Evolutionary conservation across 2,797 vertebrate genomes (phyloP).

Genomic region (Mormyrops attenuatus): DNA sequence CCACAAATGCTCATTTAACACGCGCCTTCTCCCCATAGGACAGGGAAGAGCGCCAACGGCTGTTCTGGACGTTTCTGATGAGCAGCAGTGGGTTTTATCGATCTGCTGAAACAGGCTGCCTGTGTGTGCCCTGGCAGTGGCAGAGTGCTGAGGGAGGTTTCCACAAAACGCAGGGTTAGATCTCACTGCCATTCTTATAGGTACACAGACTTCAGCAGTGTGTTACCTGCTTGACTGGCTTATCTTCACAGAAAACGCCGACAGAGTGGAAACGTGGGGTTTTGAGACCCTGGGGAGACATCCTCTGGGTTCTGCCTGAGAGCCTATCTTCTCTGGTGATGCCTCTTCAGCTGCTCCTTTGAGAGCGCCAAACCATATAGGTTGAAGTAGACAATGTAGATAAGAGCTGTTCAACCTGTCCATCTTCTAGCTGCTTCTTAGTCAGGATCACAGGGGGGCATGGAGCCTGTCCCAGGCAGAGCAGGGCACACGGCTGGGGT

Average conservation of each 20-base stretch:
- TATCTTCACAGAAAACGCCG: not conserved
- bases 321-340: not conserved
- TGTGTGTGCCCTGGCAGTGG: slow-evolving; percentile 33
- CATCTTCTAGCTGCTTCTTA: not conserved
- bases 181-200: not conserved
- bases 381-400: not conserved
- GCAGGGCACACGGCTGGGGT: not conserved
- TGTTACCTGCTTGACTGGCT: not conserved
- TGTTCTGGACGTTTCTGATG: slow-evolving; percentile 44
- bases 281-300: not conserved
- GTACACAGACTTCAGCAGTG: not conserved
- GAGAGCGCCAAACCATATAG: not conserved
- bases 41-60: not conserved
- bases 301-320: not conserved
- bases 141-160: not conserved
- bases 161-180: not conserved
- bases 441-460: not conserved
- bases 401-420: not conserved
- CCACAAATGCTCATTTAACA: not conserved
- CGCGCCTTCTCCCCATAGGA: not conserved
- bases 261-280: not conserved
- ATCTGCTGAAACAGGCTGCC: slow-evolving; percentile 37
- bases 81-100: slow-evolving; percentile 3
- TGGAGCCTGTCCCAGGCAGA: not conserved
- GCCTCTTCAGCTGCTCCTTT: not conserved